These are phyloP conservation scores for Nasonia oneida DNA, from an alignment of 2,888 invertebrate species.

Conservation along the genomic window DNA sequence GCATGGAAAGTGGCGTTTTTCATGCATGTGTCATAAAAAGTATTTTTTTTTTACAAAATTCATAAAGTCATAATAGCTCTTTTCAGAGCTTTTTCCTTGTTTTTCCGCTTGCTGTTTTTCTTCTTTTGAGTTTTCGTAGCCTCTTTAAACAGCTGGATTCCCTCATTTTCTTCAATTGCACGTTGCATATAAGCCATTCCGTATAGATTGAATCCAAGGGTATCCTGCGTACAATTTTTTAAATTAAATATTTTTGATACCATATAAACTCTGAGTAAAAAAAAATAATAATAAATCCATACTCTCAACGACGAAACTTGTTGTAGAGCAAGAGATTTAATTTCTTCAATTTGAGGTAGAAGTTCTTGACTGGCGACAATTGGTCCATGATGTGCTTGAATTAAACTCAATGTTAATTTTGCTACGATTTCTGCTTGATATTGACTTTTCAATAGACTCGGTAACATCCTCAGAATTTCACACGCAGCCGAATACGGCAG, in stretches of 20 bases:
- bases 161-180: constrained; percentile 87
- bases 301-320: constrained; percentile 84
- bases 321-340: constrained; percentile 82
- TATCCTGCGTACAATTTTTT: constrained; percentile 82
- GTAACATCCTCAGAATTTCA: constrained; percentile 87
- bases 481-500: constrained; percentile 91
- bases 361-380: constrained; percentile 87
- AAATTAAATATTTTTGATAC: too few relatives aligned
- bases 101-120: constrained; percentile 83
- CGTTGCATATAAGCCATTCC: constrained; percentile 89
- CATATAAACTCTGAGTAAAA: background rate
- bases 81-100: constrained; percentile 83
- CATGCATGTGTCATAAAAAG: too few relatives aligned
- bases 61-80: constrained; percentile 81
- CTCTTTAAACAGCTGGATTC: constrained; percentile 89
- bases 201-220: constrained; percentile 91
- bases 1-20: too few relatives aligned
- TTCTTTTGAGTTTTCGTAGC: constrained; percentile 84
- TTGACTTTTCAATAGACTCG: constrained; percentile 84
- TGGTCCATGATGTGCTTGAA: constrained; percentile 89
- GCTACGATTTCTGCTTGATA: constrained; percentile 89
- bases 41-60: constrained; percentile 48
- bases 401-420: constrained; percentile 88
- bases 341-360: constrained; percentile 84
- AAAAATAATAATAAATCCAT: constrained; percentile 70